A percentile compares a stretch with the other conserved stretches of the same genome.
Conservation (phyloP, 2,113 vertebrate species). For the Vimba vimba region DNA sequence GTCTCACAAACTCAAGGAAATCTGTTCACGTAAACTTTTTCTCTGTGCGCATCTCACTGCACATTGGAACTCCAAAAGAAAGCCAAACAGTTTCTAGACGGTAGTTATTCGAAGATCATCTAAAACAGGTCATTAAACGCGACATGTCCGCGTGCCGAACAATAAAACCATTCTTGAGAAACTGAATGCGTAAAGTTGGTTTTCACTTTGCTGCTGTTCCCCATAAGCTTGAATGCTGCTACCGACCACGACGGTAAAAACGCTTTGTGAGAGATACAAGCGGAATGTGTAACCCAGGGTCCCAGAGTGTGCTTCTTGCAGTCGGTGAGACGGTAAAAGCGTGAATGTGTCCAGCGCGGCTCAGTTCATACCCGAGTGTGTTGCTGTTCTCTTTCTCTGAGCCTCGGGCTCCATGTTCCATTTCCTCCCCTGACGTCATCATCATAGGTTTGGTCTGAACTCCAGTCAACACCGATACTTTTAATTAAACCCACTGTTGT, state of each 20-base stretch:
- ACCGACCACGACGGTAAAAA: neutral
- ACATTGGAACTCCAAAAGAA: neutral
- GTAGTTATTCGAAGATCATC: neutral
- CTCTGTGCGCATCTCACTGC: neutral
- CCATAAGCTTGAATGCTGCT: neutral
- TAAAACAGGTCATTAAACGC: neutral
- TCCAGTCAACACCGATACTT: neutral
- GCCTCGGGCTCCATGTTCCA: conserved; percentile 61
- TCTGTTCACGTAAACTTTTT: conserved; percentile 54
- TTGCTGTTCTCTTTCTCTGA: conserved; percentile 51
- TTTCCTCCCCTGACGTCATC: conserved; percentile 68
- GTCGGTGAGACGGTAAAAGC: neutral
- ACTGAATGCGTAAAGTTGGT: conserved; percentile 17
- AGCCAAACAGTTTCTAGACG: neutral
- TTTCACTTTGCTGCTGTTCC: neutral
- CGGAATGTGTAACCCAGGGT: neutral
- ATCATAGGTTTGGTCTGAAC: conserved; percentile 18
- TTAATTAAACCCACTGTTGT: neutral
- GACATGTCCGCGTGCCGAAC: conserved; percentile 22
- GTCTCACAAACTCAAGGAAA: conserved; percentile 60
- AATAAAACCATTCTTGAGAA: conserved; percentile 14
- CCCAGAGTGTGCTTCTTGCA: neutral
- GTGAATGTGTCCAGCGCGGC: conserved; percentile 34
- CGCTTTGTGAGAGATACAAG: neutral
- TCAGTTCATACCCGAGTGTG: conserved; percentile 58